Evolutionary conservation across 2,888 invertebrate genomes (phyloP), one percentile per base, ranked within the genome.

Genomic region (Erebia aethiops): DNA sequence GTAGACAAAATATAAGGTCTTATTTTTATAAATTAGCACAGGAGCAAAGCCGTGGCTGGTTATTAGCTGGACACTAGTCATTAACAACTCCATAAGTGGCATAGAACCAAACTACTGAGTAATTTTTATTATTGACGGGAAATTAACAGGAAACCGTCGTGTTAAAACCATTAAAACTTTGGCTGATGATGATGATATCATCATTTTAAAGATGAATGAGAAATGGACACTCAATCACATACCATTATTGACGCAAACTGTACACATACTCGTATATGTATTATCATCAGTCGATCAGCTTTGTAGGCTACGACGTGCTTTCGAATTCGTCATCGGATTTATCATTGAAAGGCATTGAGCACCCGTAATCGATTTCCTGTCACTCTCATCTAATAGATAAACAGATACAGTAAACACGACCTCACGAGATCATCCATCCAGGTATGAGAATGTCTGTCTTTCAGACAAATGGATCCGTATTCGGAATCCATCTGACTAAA

Each of bases 281-380:
- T 35, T 35, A 71, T 78, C 74, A 74, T 75, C 77, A 74, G 74
- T 71, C 76, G 78, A 79, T 76, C 79, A 77, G 73, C 74, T 72
- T 76, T 77, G 79, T 81, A 78, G 77, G 78, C 77, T 76, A 74
- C 71, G 71, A 75, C 80, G 79, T 79, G 79, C 73, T 77, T 75
- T 71, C 72, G 81, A 77, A 80, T 79, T 80, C 79, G 77, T 81
- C 79, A 81, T 81, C 72, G 74, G 72, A 77, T 71, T 73, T 71
- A 69, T 75, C 75, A 69, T 71, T 70, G 62, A 60, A 52, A 62
- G 56, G 61, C 73, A 69, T 72, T 75, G 74, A 57, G 58, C 69
- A 46, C 67, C 52, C 61, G 54, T 67, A 70, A 75, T 75, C 75
- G 73, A 67, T 71, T 75, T 70, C 65, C 68, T 69, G 67, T 72